Evolutionary conservation across 2,888 invertebrate species (phyloP), one percentile per base, ranked within the genome.

Genomic region (Vesta saturnalis): DNA sequence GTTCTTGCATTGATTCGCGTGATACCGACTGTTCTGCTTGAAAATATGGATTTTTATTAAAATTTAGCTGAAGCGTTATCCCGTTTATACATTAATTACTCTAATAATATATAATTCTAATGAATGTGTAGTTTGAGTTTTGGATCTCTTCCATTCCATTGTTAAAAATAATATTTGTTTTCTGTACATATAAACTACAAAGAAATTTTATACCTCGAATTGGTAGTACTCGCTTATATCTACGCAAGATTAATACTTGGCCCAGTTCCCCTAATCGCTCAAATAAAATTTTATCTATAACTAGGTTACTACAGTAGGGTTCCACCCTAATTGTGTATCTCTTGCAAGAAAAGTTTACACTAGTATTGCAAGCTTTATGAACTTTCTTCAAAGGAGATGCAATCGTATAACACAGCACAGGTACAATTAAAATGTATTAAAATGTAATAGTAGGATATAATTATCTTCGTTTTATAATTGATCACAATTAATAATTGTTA

Each of bases 21-120:
- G 35, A 62, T 60, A 47, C 59, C 12, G 54, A 54, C 49, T 62
- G 70, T 66, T 73, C 73, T 21, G 49, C 73, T 73, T 73, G 73
- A 73, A 73, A 68, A 68, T 73, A 73, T 73, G 67, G 73, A 73
- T 73, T 71, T 39, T 59, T 64, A 46, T 39, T 16, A 39, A 56
- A 46, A 61, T 57, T 39, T 39, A n/a, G 8, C 39, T n/a, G 39
- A n/a, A 39, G 39, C 39, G 39, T n/a, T 39, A 39, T 39, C 39
- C n/a, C n/a, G 8, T 39, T 39, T 39, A 23, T 8, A 8, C 8
- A 23, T n/a, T 39, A 39, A n/a, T 23, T 23, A 39, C 12, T n/a
- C n/a, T 39, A 39, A 39, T 39, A n/a, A 39, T n/a, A 12, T 39
- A 39, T n/a, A n/a, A 39, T n/a, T n/a, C 39, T 2, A 39, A 39